Base-by-base conservation (phyloP, 2,888 invertebrate genomes). In the Polyommatus iphigenia region DNA sequence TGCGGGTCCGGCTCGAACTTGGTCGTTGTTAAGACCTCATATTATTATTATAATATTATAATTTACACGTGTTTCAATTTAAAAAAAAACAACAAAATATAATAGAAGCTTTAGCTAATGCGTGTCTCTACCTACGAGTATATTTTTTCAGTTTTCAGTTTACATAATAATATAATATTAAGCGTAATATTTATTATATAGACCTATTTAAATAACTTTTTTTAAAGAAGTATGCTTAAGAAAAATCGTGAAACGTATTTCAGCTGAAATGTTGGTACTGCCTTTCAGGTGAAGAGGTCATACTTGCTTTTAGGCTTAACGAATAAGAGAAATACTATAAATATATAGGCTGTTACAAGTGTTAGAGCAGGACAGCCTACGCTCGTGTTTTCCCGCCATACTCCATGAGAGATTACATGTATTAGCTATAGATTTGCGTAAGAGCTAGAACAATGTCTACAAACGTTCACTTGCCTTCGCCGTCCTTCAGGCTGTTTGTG, bases 391-490 rank as follows among this genome's bases (percentile, higher is more conserved):
- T 67, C 67, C 29, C 67, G 29, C 67, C 67, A 32, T 67, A 67
- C 29, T 29, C 32, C 32, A 67, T 67, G 29, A 67, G 67, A 67
- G 7, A 67, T 67, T 32, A 32, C 67, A 67, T 73, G 73, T 73
- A 73, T 46, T 73, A 67, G 20, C 73, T 73, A 73, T 73, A 41
- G 20, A 73, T 73, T 73, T 73, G 73, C 73, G 73, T 73, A 73
- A 73, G 73, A 73, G 73, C 73, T 46, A 46, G 41, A 73, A 73
- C 73, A 73, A 73, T 73, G 73, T 75, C 50, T 75, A 75, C 50
- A 15, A 75, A 75, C 75, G 54, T 75, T 75, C 75, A 75, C 75
- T 67, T 15, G 67, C 67, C 67, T 75, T 75, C 75, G 75, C 24
- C 24, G 75, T 54, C 75, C 75, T 75, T 75, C 75, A n/a, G 6